Percentiles rank a stretch among this genome's conserved stretches.
Evolutionary conservation across 2,888 invertebrate species (phyloP).

Genomic region (Andrena bucephala): DNA sequence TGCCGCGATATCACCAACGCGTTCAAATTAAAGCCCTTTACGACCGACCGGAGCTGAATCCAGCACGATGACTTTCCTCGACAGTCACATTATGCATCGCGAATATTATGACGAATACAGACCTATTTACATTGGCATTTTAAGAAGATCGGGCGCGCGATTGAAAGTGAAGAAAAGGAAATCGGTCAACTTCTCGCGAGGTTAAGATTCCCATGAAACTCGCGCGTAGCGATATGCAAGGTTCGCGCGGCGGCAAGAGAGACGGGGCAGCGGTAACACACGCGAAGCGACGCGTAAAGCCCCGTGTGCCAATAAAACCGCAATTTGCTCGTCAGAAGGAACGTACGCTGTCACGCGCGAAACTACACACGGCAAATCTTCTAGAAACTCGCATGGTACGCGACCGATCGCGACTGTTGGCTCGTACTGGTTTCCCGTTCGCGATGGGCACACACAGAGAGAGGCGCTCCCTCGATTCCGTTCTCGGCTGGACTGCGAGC

Average conservation of each 20-base stretch:
- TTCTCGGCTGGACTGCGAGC: constrained; percentile 57
- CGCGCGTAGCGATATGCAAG: constrained; percentile 29
- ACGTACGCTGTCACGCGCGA: constrained; percentile 47
- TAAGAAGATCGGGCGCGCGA: background rate
- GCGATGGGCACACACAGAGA: constrained; percentile 45
- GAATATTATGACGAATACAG: no score
- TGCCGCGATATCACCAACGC: constrained; percentile 25
- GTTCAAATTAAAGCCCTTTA: constrained; percentile 2
- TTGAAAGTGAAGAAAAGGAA: background rate
- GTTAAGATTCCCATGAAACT: constrained; percentile 57
- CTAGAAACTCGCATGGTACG: constrained; percentile 54
- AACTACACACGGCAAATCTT: constrained; percentile 46
- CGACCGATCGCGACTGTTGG: constrained; percentile 48
- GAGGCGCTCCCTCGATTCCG: constrained; percentile 67
- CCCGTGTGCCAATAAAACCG: constrained; percentile 41
- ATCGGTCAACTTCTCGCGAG: constrained; percentile 52
- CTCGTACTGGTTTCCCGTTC: constrained; percentile 49
- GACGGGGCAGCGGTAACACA: constrained; percentile 5
- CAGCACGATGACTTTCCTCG: background rate
- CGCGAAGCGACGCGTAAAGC: constrained; percentile 7
- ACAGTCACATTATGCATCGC: background rate
- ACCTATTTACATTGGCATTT: no score
- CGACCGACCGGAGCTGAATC: background rate
- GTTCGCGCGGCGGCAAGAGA: constrained; percentile 28
- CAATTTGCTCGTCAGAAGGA: constrained; percentile 50